Evolutionary conservation across 2,797 vertebrate species (phyloP).

Genomic region (Lepus townsendii): DNA sequence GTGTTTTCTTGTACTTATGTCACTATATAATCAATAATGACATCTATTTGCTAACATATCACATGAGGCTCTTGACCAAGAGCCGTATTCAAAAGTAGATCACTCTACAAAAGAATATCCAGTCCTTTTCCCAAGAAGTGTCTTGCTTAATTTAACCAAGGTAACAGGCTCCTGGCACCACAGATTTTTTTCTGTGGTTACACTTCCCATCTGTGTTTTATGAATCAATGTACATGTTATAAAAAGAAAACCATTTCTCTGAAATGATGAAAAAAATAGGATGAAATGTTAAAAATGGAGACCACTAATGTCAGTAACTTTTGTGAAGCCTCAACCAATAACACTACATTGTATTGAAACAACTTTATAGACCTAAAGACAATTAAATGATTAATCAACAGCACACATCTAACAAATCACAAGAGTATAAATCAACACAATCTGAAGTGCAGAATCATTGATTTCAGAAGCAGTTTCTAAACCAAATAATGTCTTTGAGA

Average conservation of each 20-base stretch:
- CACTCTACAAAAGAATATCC: not conserved
- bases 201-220: not conserved
- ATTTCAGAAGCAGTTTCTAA: not conserved
- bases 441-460: not conserved
- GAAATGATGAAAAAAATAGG: not conserved
- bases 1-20: not conserved
- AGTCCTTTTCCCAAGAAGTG: not conserved
- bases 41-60: not conserved
- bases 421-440: not conserved
- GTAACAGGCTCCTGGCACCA: not conserved
- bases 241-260: not conserved
- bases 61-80: not conserved
- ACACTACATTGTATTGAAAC: not conserved
- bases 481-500: not conserved
- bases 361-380: not conserved
- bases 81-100: constrained; percentile 1
- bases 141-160: not conserved
- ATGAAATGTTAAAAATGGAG: not conserved
- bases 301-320: not conserved
- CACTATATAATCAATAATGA: not conserved
- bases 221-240: not conserved
- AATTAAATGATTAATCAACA: not conserved
- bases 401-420: not conserved
- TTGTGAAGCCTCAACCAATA: not conserved
- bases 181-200: not conserved